Evolutionary conservation across 2,888 invertebrate species (phyloP).

Genomic region (Steromphala cineraria): DNA sequence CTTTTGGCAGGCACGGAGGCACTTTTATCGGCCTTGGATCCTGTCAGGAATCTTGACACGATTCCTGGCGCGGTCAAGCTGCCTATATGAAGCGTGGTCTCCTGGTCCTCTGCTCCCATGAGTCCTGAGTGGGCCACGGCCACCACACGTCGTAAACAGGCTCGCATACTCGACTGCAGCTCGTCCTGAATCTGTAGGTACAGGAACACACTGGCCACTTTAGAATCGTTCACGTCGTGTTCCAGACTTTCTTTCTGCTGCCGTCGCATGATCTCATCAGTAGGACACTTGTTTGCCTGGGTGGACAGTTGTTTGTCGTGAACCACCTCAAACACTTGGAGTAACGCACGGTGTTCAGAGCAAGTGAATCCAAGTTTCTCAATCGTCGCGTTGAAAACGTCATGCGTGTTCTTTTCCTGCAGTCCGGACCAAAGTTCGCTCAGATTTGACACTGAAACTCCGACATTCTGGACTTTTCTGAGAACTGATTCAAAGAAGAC

Average conservation of each 20-base stretch:
- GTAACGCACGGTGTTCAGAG: neutral
- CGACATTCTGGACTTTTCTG: neutral
- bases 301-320: neutral
- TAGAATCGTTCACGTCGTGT: neutral
- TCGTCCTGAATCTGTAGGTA: constrained; percentile 4
- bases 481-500: neutral
- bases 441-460: neutral
- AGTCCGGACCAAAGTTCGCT: neutral
- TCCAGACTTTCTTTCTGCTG: neutral
- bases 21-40: too few species aligned
- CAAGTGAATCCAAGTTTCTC: neutral
- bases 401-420: neutral
- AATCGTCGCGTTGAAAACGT: neutral
- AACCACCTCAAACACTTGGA: neutral
- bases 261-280: neutral
- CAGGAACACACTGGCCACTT: neutral
- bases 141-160: neutral
- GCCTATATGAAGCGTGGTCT: neutral
- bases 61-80: neutral
- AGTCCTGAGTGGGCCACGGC: constrained; percentile 3
- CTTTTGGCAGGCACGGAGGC: too few species aligned
- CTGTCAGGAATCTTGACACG: neutral
- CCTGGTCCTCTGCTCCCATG: neutral
- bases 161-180: neutral
- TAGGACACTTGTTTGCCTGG: too few species aligned